These are phyloP conservation scores for Drosophila gunungcola DNA, from an alignment of 1,140 invertebrate genomes.

Conservation along the genomic window DNA sequence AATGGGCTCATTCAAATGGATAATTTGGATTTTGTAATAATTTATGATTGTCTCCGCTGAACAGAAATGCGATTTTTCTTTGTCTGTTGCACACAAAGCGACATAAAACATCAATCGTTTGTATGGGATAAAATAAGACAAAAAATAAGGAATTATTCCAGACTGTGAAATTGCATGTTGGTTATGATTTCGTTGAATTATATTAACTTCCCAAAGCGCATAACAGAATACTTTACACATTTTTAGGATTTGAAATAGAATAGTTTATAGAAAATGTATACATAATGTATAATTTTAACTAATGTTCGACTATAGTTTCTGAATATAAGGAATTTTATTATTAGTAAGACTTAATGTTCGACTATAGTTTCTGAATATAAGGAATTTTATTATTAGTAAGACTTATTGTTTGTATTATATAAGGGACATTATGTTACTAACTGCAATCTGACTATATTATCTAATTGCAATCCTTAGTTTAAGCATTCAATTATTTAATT, in stretches of 20 bases:
- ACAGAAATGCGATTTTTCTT: constrained; percentile 18
- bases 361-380: too few species aligned
- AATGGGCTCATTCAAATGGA: constrained; percentile 12
- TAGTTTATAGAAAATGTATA: too few species aligned
- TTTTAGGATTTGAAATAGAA: background rate
- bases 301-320: too few species aligned
- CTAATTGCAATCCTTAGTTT: background rate
- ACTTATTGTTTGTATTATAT: too few species aligned
- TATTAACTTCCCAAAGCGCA: too few species aligned
- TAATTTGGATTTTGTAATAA: constrained; percentile 11
- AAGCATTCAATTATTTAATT: background rate
- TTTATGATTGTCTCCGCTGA: constrained; percentile 8
- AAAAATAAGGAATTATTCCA: background rate
- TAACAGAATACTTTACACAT: background rate
- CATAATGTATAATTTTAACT: too few species aligned
- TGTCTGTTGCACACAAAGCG: constrained; percentile 4
- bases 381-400: too few species aligned
- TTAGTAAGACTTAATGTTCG: too few species aligned
- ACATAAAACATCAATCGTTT: background rate
- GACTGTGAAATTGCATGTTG: background rate
- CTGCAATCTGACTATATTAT: background rate
- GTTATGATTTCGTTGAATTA: background rate
- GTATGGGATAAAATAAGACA: constrained; percentile 1
- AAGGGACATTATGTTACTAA: too few species aligned
- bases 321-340: too few species aligned